A percentile compares a stretch with the other conserved stretches of the same genome.
phyloP scores from a whole-genome alignment of 2,797 vertebrate species.

The Ctenopoma multispine region DNA sequence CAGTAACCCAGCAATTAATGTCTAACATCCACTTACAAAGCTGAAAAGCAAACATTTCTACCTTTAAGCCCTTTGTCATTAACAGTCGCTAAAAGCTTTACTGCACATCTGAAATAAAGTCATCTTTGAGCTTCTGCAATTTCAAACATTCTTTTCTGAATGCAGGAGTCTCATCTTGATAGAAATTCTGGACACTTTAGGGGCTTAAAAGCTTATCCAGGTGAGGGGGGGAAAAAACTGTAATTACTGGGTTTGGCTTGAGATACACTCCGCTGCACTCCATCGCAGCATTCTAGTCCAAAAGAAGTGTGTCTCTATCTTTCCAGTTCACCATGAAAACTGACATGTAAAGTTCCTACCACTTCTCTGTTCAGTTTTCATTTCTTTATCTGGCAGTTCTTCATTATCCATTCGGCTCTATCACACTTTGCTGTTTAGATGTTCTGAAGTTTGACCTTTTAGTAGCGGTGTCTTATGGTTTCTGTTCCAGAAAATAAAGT shows the following conservation, averaged over 20 bases:
- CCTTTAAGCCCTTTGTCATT: conserved; percentile 12
- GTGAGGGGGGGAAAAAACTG: conserved; percentile 23
- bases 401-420: conserved; percentile 27
- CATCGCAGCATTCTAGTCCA: conserved; percentile 18
- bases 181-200: conserved; percentile 19
- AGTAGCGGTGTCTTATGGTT: background rate
- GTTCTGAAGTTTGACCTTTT: conserved; percentile 12
- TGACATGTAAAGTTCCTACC: conserved; percentile 44
- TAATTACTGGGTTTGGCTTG: conserved; percentile 61
- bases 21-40: conserved; percentile 4
- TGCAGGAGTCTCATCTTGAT: conserved; percentile 23
- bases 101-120: conserved; percentile 8
- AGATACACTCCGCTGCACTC: conserved; percentile 55
- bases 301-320: conserved; percentile 22
- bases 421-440: background rate
- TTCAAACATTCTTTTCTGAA: conserved; percentile 13
- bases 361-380: conserved; percentile 18
- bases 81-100: conserved; percentile 27
- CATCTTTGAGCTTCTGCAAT: conserved; percentile 14
- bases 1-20: background rate
- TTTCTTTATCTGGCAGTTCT: conserved; percentile 19
- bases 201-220: conserved; percentile 46
- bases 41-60: conserved; percentile 16
- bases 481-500: background rate
- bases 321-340: conserved; percentile 33